A percentile compares a stretch with the other conserved stretches of the same genome.
Evolutionary conservation across 2,888 invertebrate genomes (phyloP).

Genomic region (Autographa gamma): DNA sequence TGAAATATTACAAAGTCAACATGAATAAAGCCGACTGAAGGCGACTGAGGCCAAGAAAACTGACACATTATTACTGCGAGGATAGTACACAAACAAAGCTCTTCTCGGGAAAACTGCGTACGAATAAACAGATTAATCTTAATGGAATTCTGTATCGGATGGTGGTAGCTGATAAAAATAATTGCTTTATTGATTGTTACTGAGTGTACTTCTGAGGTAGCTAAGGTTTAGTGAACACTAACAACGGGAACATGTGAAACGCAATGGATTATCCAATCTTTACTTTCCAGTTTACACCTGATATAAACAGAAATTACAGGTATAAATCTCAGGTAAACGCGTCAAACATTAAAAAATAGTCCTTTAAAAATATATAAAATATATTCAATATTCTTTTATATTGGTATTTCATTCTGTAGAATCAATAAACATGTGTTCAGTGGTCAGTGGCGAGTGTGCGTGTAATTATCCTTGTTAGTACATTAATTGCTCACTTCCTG

Average conservation of each 20-base stretch:
- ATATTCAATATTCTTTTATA: too few relatives aligned
- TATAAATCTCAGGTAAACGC: too few relatives aligned
- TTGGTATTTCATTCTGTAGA: background rate
- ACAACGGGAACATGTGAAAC: background rate
- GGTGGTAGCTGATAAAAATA: conserved; percentile 43
- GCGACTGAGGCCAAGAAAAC: conserved; percentile 28
- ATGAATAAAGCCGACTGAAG: conserved; percentile 24
- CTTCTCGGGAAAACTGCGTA: conserved; percentile 45
- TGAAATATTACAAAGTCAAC: conserved; percentile 44
- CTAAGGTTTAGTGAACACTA: conserved; percentile 9
- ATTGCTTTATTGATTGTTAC: conserved; percentile 51
- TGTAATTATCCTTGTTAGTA: conserved; percentile 45
- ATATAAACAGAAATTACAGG: too few relatives aligned
- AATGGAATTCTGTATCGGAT: conserved; percentile 43
- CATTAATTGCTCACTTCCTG: conserved; percentile 52
- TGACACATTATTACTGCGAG: conserved; percentile 44
- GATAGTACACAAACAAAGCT: conserved; percentile 36
- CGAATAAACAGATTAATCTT: conserved; percentile 30
- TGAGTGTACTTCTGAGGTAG: conserved; percentile 11
- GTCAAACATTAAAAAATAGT: too few relatives aligned
- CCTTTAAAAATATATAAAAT: too few relatives aligned
- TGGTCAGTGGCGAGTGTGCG: conserved; percentile 24
- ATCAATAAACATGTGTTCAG: conserved; percentile 32
- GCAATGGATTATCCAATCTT: too few relatives aligned
- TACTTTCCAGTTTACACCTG: too few relatives aligned